A percentile compares a stretch with the other conserved stretches of the same genome.
Conservation (phyloP, 1,140 invertebrate species). For the Ditylenchus dipsaci region DNA sequence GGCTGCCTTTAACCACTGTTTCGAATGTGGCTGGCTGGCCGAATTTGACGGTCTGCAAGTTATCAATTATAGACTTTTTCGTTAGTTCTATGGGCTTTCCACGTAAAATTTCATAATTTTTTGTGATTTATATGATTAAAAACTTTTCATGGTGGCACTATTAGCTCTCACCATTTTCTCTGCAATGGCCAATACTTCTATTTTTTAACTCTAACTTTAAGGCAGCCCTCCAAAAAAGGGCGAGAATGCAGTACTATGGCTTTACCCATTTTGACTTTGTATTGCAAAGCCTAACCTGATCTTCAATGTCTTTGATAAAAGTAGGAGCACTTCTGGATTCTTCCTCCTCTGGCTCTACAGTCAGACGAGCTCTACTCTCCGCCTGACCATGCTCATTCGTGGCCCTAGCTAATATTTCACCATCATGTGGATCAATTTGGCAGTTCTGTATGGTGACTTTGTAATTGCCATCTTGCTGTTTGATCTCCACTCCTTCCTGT, state of each 20-base stretch:
- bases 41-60: conserved; percentile 56
- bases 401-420: conserved; percentile 50
- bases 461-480: conserved; percentile 48
- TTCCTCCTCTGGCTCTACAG: conserved; percentile 52
- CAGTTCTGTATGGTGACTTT: conserved; percentile 42
- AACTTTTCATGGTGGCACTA: no score
- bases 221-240: no score
- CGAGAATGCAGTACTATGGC: no score
- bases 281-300: conserved; percentile 50
- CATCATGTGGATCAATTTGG: conserved; percentile 48
- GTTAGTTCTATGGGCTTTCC: not conserved
- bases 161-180: no score
- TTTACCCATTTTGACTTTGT: no score
- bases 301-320: conserved; percentile 57
- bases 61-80: conserved; percentile 14
- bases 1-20: conserved; percentile 51
- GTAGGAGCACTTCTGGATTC: conserved; percentile 52
- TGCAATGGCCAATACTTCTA: no score
- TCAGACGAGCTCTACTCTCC: conserved; percentile 50
- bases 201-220: no score
- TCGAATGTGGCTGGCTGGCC: conserved; percentile 53
- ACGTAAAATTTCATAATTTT: not conserved
- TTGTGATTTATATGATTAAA: no score
- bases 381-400: conserved; percentile 51
- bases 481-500: conserved; percentile 50